These are phyloP conservation scores for Leontocebus nigricollis DNA, from an alignment of 2,797 vertebrate genomes.

Conservation along the genomic window DNA sequence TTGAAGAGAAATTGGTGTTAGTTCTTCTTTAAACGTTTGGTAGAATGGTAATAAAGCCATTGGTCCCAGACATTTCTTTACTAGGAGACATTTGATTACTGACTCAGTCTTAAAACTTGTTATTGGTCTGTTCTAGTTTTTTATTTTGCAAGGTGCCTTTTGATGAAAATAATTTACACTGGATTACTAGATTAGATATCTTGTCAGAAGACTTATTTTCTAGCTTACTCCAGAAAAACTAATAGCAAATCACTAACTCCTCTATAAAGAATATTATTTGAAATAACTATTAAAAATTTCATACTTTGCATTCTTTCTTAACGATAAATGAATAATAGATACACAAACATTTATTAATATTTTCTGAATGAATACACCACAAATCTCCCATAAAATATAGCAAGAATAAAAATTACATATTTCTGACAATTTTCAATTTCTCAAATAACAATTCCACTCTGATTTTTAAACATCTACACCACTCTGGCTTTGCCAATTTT, in stretches of 20 bases:
- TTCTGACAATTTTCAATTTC: not conserved
- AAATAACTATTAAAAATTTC: constrained; percentile 29
- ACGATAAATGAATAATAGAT: not conserved
- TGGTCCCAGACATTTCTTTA: not conserved
- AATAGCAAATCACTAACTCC: not conserved
- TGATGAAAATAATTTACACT: not conserved
- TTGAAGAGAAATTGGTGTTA: not conserved
- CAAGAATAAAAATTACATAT: constrained; percentile 29
- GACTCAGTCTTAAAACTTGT: not conserved
- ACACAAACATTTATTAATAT: not conserved
- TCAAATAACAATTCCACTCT: not conserved
- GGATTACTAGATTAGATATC: not conserved
- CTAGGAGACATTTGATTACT: not conserved
- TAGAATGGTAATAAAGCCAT: not conserved
- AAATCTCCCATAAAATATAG: not conserved
- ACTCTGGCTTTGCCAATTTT: not conserved
- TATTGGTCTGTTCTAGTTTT: not conserved
- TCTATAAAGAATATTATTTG: not conserved
- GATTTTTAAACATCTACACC: not conserved
- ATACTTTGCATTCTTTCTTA: not conserved
- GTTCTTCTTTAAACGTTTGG: not conserved
- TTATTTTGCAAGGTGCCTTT: not conserved
- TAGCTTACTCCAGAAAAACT: not conserved
- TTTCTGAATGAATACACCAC: not conserved
- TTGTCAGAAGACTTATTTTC: constrained; percentile 16